These are phyloP conservation scores for Craseonycteris thonglongyai DNA, from an alignment of 2,113 vertebrate species.

Conservation along the genomic window DNA sequence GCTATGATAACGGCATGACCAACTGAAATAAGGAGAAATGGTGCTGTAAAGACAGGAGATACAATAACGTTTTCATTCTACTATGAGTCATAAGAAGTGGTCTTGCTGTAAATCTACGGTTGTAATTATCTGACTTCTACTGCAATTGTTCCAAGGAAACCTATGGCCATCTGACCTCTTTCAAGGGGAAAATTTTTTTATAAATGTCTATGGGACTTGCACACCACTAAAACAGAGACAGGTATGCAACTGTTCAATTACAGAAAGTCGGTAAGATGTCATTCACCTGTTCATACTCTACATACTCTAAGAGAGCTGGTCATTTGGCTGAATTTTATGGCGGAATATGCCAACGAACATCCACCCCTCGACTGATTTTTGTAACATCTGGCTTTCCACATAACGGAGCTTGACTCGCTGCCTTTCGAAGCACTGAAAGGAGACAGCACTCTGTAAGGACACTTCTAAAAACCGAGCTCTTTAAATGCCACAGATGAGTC, in stretches of 20 bases:
- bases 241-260: neutral
- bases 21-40: neutral
- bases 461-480: neutral
- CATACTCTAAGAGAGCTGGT: neutral
- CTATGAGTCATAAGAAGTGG: neutral
- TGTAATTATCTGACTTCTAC: neutral
- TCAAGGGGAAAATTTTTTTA: neutral
- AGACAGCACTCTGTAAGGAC: neutral
- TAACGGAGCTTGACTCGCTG: neutral
- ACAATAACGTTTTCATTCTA: constrained; percentile 22
- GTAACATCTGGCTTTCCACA: neutral
- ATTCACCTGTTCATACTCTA: neutral
- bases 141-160: neutral
- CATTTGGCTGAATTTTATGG: neutral
- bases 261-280: neutral
- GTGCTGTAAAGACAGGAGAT: neutral
- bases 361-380: neutral
- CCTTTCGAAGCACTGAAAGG: neutral
- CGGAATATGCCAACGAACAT: neutral
- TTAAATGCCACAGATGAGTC: neutral
- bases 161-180: neutral
- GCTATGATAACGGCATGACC: neutral
- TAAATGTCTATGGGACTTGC: neutral
- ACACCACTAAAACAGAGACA: neutral
- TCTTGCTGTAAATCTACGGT: neutral